Evolutionary conservation across 1,140 invertebrate genomes (phyloP).

Genomic region (Paramacrobiotus metropolitanus): DNA sequence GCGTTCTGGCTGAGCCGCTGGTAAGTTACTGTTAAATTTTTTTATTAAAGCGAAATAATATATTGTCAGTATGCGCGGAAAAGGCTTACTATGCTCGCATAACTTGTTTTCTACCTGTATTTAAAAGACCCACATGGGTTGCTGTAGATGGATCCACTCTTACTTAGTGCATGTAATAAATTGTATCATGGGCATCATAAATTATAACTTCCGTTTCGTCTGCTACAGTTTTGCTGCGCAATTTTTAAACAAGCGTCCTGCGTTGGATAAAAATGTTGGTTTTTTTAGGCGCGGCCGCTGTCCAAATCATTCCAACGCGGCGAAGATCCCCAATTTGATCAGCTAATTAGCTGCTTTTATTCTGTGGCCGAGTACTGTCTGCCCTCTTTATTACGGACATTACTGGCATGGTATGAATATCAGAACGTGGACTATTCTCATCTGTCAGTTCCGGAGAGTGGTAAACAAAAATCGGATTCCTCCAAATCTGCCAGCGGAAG

Average conservation of each 20-base stretch:
- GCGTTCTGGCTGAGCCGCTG: slow-evolving; percentile 64
- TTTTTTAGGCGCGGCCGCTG: slow-evolving; percentile 54
- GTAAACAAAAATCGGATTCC: neutral
- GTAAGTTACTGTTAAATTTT: slow-evolving; percentile 25
- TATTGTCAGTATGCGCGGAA: slow-evolving; percentile 9
- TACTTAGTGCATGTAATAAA: too few relatives aligned
- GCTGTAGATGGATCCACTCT: too few relatives aligned
- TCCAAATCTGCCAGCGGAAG: neutral
- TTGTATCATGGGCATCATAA: too few relatives aligned
- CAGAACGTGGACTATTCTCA: slow-evolving; percentile 34
- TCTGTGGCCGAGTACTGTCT: slow-evolving; percentile 88
- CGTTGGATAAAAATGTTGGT: too few relatives aligned
- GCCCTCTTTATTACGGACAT: slow-evolving; percentile 69
- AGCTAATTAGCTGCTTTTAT: slow-evolving; percentile 70
- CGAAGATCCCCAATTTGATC: slow-evolving; percentile 81
- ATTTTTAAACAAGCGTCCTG: too few relatives aligned
- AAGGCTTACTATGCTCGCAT: too few relatives aligned
- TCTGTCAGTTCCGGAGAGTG: neutral
- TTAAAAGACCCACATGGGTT: too few relatives aligned
- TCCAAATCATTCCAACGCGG: slow-evolving; percentile 80
- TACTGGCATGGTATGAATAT: slow-evolving; percentile 86
- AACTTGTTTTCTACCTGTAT: too few relatives aligned
- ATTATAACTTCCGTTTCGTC: too few relatives aligned
- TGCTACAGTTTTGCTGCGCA: too few relatives aligned
- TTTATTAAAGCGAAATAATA: slow-evolving; percentile 9